These are phyloP conservation scores for Aleiodes sp. DNA, from an alignment of 1,140 invertebrate species.

Conservation along the genomic window DNA sequence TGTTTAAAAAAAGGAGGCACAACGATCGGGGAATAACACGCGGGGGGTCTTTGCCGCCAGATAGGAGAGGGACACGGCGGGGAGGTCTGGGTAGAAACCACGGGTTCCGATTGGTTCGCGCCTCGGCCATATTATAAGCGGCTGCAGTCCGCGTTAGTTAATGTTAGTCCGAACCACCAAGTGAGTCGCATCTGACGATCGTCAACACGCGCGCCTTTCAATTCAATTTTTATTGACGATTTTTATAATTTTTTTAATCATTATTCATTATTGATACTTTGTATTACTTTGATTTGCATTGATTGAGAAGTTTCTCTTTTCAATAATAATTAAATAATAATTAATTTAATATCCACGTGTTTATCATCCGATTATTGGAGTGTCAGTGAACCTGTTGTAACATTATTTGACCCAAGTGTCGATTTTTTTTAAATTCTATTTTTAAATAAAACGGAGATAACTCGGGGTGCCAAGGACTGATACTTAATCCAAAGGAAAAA, in stretches of 20 bases:
- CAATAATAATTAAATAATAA: no score
- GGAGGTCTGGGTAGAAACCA: conserved; percentile 50
- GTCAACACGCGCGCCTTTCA: conserved; percentile 12
- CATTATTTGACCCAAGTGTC: conserved; percentile 25
- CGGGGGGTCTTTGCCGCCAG: conserved; percentile 38
- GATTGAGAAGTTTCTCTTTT: no score
- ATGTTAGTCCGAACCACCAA: conserved; percentile 61
- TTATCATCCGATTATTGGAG: conserved; percentile 22
- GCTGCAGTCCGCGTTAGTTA: conserved; percentile 62
- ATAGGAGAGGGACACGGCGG: conserved; percentile 35
- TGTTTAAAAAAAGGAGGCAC: conserved; percentile 35
- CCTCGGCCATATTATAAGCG: conserved; percentile 64
- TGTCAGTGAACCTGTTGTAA: conserved; percentile 36
- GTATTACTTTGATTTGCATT: not conserved
- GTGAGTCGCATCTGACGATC: conserved; percentile 56
- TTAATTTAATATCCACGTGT: no score
- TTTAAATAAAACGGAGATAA: not conserved
- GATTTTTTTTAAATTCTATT: not conserved
- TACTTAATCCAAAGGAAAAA: no score
- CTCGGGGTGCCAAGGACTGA: not conserved
- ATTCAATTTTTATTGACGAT: conserved; percentile 17
- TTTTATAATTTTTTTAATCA: not conserved
- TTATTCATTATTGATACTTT: not conserved
- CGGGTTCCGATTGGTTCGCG: conserved; percentile 61
- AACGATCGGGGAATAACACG: conserved; percentile 43